Evolutionary conservation across 92 coral and sea anemone species (phyloP), one percentile per base, ranked within the genome.

Genomic region (Parazoanthus atlanticus): DNA sequence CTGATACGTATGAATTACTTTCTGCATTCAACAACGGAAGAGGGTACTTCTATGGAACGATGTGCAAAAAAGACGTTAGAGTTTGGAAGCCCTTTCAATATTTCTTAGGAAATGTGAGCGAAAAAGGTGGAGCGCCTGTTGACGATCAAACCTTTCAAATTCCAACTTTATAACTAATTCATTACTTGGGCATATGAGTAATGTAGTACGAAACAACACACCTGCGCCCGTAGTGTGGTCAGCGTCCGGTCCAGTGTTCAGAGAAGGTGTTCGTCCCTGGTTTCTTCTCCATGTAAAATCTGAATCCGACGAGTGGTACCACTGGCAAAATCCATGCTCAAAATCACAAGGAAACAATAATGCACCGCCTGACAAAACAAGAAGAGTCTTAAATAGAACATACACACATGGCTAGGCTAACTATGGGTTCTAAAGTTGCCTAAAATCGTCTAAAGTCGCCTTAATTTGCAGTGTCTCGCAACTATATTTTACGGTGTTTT

Each of bases 271-370:
- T n/a, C 11, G 2, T 2, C 76, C 76, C 33, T 0, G 21, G 34
- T 82, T 82, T 65, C 86, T 82, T 25, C 76, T 61, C 86, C 86
- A 82, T 23, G 16, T 82, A 43, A 82, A 82, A 82, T 82, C 86
- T 6, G 86, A 82, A 38, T 82, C 86, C 2, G 86, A 82, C 0
- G 86, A 38, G 86, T 82, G 75, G 34, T 82, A 82, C 86, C 86
- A 82, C n/a, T 82, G 86, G 30, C 86, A 82, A 65, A 82, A 82
- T n/a, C 75, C 86, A 16, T 82, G 75, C 34, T 82, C 86, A 66
- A 82, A 82, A 28, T 82, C 58, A 66, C 86, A 82, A 9, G 86
- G 86, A 66, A 82, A 82, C 76, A 82, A 34, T 28, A 49, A 0
- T 6, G 58, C 36, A 36, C 86, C 86, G 23, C 33, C 86, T 82